Conservation (phyloP, 1,140 invertebrate genomes). For the Meloidogyne floridensis region DNA sequence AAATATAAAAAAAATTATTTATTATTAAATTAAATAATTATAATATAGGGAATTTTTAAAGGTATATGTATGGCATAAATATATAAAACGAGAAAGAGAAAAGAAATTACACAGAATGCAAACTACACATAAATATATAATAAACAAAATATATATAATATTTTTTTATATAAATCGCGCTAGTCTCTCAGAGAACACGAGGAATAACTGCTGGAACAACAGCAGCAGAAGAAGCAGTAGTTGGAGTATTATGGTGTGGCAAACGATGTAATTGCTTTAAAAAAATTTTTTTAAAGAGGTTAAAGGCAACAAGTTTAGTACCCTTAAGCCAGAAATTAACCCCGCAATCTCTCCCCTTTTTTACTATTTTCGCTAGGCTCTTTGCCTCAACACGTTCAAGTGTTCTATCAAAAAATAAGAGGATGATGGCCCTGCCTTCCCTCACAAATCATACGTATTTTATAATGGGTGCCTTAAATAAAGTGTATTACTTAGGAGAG, state of each 20-base stretch:
- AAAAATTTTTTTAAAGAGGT: not conserved
- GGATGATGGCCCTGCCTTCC: too few relatives aligned
- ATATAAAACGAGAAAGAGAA: not conserved
- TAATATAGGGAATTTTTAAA: not conserved
- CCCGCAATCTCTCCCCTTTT: too few relatives aligned
- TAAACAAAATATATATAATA: not conserved
- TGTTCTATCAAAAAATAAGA: too few relatives aligned
- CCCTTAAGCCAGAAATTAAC: too few relatives aligned
- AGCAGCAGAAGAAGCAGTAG: not conserved
- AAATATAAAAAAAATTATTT: not conserved
- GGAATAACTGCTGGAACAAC: not conserved
- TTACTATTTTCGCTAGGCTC: too few relatives aligned
- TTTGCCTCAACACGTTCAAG: too few relatives aligned
- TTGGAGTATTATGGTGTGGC: constrained; percentile 4
- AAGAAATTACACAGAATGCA: constrained; percentile 2
- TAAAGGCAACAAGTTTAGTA: too few relatives aligned
- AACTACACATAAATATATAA: constrained; percentile 4
- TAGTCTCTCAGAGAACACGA: not conserved
- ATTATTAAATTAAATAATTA: not conserved
- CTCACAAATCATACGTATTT: too few relatives aligned
- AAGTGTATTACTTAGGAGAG: too few relatives aligned
- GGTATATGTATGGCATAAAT: not conserved
- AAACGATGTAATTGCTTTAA: constrained; percentile 19
- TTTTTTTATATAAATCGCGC: not conserved
- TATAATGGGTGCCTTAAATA: too few relatives aligned